phyloP scores from a whole-genome alignment of 2,888 invertebrate genomes.

The Napeogenes inachia region DNA sequence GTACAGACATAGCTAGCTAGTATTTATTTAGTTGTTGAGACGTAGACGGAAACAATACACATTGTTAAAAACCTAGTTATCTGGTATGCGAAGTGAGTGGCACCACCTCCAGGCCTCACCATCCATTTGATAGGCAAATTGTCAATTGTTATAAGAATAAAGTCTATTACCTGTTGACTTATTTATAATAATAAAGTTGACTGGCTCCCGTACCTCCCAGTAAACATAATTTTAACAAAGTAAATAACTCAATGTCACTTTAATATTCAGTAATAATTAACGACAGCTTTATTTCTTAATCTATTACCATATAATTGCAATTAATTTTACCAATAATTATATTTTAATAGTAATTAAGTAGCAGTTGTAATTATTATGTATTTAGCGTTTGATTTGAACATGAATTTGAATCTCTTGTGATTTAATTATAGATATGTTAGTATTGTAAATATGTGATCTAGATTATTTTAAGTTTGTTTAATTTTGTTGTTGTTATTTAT shows the following conservation, averaged over 20 bases:
- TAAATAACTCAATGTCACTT: slow-evolving; percentile 8
- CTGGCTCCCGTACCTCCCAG: slow-evolving; percentile 34
- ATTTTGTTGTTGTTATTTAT: slow-evolving; percentile 60
- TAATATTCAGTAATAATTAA: too few relatives aligned
- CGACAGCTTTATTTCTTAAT: slow-evolving; percentile 20
- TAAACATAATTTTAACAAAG: slow-evolving; percentile 20
- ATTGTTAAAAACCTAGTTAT: slow-evolving; percentile 26
- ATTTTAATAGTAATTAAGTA: too few relatives aligned
- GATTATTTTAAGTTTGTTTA: slow-evolving; percentile 34
- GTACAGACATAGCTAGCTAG: slow-evolving; percentile 61
- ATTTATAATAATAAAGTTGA: slow-evolving; percentile 33
- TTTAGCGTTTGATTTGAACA: too few relatives aligned
- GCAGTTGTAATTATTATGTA: background rate
- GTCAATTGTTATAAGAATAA: slow-evolving; percentile 60
- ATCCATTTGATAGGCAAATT: slow-evolving; percentile 46
- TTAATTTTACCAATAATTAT: slow-evolving; percentile 15
- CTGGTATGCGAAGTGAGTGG: slow-evolving; percentile 18
- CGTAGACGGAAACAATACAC: slow-evolving; percentile 27
- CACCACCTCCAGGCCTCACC: slow-evolving; percentile 33
- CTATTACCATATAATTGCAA: slow-evolving; percentile 13
- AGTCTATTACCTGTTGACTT: slow-evolving; percentile 44
- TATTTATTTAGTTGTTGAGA: slow-evolving; percentile 60
- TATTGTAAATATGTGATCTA: background rate
- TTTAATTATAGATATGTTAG: slow-evolving; percentile 9
- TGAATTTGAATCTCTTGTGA: slow-evolving; percentile 21